Percentiles rank a stretch among this genome's conserved stretches.
Conservation (phyloP, 2,113 vertebrate species). For the Zosterops hypoxanthus region DNA sequence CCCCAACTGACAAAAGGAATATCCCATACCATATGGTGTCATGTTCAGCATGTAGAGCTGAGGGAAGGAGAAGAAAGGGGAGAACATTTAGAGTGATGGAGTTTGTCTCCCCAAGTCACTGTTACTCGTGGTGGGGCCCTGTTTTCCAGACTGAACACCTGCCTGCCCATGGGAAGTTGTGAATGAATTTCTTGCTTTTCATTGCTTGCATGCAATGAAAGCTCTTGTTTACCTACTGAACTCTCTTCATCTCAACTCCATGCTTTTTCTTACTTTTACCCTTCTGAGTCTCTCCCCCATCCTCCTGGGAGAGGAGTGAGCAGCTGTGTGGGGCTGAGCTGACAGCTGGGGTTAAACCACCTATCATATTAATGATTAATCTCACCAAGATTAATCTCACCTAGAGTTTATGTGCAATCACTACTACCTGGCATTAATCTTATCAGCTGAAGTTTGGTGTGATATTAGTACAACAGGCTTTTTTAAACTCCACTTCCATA, state of each 20-base stretch:
- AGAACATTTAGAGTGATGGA: not conserved
- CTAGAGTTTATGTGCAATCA: not conserved
- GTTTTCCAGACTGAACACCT: not conserved
- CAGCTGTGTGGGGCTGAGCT: accelerated
- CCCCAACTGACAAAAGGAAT: not conserved
- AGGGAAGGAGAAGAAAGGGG: not conserved
- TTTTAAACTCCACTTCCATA: not conserved
- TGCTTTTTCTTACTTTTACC: not conserved
- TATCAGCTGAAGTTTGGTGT: not conserved
- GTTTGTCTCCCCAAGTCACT: not conserved
- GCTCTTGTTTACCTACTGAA: not conserved
- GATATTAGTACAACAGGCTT: not conserved
- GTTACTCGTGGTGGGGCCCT: accelerated
- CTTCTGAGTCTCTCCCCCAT: not conserved
- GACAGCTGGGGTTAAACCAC: not conserved
- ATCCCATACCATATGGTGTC: not conserved
- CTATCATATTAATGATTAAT: not conserved
- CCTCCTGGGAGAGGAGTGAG: accelerated
- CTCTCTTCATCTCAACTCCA: not conserved
- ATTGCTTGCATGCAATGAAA: not conserved
- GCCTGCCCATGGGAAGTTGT: not conserved
- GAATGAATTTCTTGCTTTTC: not conserved
- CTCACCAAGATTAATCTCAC: not conserved
- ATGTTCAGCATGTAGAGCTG: not conserved
- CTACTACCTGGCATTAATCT: not conserved